Percentiles rank a stretch among this genome's conserved stretches.
phyloP scores from a whole-genome alignment of 2,888 invertebrate species.

The Oscheius onirici region DNA sequence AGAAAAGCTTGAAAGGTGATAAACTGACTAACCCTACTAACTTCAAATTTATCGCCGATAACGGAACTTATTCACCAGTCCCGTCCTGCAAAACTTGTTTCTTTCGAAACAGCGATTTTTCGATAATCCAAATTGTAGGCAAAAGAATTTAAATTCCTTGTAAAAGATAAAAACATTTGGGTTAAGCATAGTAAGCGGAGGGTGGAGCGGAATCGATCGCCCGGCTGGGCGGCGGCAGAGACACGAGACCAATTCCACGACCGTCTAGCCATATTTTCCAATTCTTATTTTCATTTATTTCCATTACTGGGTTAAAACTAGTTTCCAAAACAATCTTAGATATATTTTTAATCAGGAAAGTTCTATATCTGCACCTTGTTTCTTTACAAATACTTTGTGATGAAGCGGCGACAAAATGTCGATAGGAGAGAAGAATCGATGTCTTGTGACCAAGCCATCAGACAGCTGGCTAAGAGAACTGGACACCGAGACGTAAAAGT shows the following conservation, averaged over 20 bases:
- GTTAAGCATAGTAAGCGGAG: slow-evolving; percentile 18
- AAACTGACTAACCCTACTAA: neutral
- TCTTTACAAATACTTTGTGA: no score
- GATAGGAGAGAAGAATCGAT: neutral
- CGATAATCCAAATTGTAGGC: neutral
- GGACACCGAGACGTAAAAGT: neutral
- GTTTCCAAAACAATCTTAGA: no score
- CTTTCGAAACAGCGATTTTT: neutral
- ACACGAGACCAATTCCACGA: neutral
- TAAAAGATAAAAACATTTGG: neutral
- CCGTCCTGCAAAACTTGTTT: neutral
- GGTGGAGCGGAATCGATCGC: slow-evolving; percentile 27
- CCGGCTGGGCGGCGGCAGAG: slow-evolving; percentile 1
- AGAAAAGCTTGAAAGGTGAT: no score
- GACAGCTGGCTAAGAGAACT: neutral
- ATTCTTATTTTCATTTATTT: neutral
- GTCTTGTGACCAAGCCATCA: neutral
- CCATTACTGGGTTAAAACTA: no score
- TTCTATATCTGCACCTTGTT: no score
- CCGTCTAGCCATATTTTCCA: neutral
- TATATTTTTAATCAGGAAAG: no score
- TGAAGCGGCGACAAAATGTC: no score
- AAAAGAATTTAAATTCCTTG: neutral
- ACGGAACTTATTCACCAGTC: neutral
- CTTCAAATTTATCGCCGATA: neutral